Conservation (phyloP, 2,797 vertebrate genomes). For the Staurois parvus region DNA sequence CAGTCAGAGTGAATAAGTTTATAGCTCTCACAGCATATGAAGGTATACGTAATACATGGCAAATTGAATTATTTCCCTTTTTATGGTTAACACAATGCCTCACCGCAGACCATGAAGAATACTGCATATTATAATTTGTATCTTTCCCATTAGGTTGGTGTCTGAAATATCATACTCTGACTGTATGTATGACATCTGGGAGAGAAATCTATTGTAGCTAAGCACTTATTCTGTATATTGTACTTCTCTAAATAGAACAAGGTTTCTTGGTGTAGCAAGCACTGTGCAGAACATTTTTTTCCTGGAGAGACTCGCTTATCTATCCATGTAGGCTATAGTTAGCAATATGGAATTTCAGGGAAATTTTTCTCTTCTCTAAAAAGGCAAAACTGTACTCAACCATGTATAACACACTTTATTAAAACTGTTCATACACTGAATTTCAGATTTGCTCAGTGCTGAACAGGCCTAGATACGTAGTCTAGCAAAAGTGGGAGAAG, state of each 20-base stretch:
- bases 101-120: neutral
- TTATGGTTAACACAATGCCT: conserved; percentile 2
- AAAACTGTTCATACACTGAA: neutral
- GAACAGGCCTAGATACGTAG: neutral
- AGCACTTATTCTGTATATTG: conserved; percentile 8
- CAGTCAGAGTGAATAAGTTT: conserved; percentile 1
- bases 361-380: neutral
- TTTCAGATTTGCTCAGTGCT: neutral
- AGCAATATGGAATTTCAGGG: neutral
- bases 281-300: neutral
- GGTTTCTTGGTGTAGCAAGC: neutral
- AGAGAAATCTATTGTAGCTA: neutral
- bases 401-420: neutral
- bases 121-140: neutral
- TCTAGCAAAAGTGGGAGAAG: too few relatives aligned
- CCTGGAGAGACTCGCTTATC: neutral
- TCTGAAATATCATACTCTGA: neutral
- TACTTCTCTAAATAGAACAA: conserved; percentile 36
- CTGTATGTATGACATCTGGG: conserved; percentile 10
- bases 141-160: neutral
- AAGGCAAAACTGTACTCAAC: neutral
- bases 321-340: neutral
- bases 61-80: neutral
- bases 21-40: conserved; percentile 1
- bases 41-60: neutral